A percentile compares a stretch with the other conserved stretches of the same genome.
These are phyloP conservation scores for Conus canariensis DNA, from an alignment of 2,888 invertebrate genomes.

Conservation along the genomic window DNA sequence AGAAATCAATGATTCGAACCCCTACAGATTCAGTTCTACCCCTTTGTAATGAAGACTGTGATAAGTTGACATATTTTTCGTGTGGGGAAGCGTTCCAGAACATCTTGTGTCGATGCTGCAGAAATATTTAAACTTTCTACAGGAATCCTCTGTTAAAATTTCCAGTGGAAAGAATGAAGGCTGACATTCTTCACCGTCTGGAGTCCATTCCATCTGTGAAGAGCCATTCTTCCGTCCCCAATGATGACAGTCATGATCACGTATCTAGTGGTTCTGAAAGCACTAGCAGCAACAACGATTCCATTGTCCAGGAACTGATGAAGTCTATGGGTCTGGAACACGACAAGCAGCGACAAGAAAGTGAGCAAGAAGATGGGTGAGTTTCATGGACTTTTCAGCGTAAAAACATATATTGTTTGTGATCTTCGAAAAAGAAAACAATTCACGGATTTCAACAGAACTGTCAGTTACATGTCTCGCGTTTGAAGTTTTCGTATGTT, in stretches of 20 bases:
- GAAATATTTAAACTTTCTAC: neutral
- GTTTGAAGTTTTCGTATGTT: no score
- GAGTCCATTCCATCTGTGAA: neutral
- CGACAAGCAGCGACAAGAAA: neutral
- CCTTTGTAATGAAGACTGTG: no score
- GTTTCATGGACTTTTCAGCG: neutral
- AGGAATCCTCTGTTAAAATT: neutral
- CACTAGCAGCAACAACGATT: slow-evolving; percentile 33
- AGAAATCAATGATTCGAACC: no score
- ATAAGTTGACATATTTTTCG: no score
- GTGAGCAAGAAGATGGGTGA: neutral
- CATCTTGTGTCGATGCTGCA: no score
- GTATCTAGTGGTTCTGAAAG: neutral
- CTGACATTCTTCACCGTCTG: neutral
- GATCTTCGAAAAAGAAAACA: no score
- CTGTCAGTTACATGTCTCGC: no score
- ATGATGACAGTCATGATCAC: neutral
- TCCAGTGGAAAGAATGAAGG: slow-evolving; percentile 12
- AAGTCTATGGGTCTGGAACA: neutral
- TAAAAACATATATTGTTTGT: no score
- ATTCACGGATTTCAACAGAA: no score
- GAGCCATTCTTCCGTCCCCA: neutral
- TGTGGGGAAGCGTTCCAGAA: no score
- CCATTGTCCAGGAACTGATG: slow-evolving; percentile 26
- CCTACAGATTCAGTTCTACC: no score